Percentiles rank a stretch among this genome's conserved stretches.
These are phyloP conservation scores for Amphiprion clarkii DNA, from an alignment of 2,797 vertebrate genomes.

Conservation along the genomic window DNA sequence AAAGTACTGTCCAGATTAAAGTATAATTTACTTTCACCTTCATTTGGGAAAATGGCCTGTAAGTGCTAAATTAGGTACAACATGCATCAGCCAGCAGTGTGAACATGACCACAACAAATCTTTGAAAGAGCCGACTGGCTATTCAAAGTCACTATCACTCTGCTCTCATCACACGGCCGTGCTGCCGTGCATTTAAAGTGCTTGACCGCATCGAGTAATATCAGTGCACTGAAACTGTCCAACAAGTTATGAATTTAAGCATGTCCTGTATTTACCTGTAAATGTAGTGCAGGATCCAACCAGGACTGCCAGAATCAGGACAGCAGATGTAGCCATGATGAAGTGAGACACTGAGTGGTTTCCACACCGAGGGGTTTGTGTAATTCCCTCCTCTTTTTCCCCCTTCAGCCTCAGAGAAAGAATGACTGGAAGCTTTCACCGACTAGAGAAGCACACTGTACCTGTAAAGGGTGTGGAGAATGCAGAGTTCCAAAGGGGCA, in stretches of 20 bases:
- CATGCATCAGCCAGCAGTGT: background rate
- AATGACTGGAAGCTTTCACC: conserved; percentile 28
- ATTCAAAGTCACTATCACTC: conserved; percentile 21
- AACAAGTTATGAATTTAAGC: background rate
- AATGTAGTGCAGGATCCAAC: conserved; percentile 40
- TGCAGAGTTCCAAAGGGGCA: background rate
- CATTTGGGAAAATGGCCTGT: background rate
- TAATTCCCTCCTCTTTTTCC: conserved; percentile 13
- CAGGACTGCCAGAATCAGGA: conserved; percentile 53
- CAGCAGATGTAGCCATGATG: conserved; percentile 63
- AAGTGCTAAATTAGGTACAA: background rate
- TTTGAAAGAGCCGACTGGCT: background rate
- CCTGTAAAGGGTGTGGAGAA: conserved; percentile 35
- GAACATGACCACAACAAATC: background rate
- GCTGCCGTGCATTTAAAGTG: background rate
- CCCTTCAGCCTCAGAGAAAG: conserved; percentile 37
- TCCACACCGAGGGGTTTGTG: conserved; percentile 42
- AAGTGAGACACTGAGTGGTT: conserved; percentile 24
- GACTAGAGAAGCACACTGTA: conserved; percentile 32
- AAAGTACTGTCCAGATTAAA: background rate
- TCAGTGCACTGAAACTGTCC: background rate
- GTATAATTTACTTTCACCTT: background rate
- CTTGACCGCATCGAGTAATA: background rate
- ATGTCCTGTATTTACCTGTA: conserved; percentile 57
- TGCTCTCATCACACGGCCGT: conserved; percentile 3